Evolutionary conservation across 2,797 vertebrate genomes (phyloP), one percentile per base, ranked within the genome.

Genomic region (Cirrhinus molitorella): DNA sequence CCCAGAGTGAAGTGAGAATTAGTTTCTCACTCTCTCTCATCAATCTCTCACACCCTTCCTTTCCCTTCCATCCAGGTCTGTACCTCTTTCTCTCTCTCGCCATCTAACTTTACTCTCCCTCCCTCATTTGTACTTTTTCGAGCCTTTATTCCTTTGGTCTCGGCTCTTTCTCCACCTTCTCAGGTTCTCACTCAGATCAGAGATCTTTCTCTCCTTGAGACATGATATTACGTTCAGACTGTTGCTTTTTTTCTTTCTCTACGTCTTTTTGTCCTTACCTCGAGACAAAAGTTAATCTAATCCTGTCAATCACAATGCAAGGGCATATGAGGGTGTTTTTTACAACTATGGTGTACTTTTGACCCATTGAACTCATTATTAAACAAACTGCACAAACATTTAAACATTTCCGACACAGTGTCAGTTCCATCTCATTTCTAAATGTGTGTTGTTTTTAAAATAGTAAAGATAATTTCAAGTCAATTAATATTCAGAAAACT

Each of bases 1-100:
- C 91, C 91, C 91, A 93, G 93, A 94, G 93, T 93, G 93, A 95
- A 95, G 93, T 94, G 94, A 95, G 95, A 95, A 95, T 96, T 95
- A 94, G 93, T 94, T 95, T 94, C 92, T 93, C 92, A 88, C 91
- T 93, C 93, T 92, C 90, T 83, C 92, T 94, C 94, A 95, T 95
- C 94, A 95, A 94, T 96, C 93, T 93, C 91, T 88, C 86, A 88
- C 92, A 89, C 93, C 88, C 83, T 72, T 79, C 43, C 88, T 80
- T 53, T 76, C 13, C 28, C 73, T 55, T 76, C 67, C 28, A 78
- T 40, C 63, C 72, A 16, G 49, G 57, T 70, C 70, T 53, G 31
- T 40, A 49, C 77, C 51, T 13, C 55, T 49, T n/a, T 61, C 82
- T n/a, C 59, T 65, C 40, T 63, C 31, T 45, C 28, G 19, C 67